Percentiles rank a stretch among this genome's conserved stretches.
These are phyloP conservation scores for Porites rus DNA, from an alignment of 92 coral and sea anemone species.

Conservation along the genomic window DNA sequence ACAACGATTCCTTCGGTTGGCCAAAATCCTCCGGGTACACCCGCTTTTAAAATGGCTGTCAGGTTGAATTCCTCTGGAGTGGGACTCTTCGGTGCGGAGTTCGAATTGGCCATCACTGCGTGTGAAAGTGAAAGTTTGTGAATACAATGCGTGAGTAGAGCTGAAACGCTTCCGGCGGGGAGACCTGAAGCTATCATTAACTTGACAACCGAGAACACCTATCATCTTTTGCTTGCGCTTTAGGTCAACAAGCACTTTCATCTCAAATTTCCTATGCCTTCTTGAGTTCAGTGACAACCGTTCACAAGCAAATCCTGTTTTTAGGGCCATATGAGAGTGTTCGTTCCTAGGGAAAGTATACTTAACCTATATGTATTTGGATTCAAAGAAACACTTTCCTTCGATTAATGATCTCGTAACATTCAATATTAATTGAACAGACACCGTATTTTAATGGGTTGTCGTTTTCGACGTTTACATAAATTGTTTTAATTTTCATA, in stretches of 20 bases:
- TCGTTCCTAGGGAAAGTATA: too few relatives aligned
- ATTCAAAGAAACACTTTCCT: too few relatives aligned
- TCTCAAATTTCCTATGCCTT: slow-evolving; percentile 14
- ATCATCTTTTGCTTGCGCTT: not conserved
- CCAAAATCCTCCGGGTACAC: slow-evolving; percentile 59
- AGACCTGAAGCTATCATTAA: not conserved
- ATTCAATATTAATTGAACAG: too few relatives aligned
- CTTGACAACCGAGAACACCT: not conserved
- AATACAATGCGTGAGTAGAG: not conserved
- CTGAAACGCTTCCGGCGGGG: slow-evolving; percentile 27
- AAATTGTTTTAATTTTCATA: too few relatives aligned
- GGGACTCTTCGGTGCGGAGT: slow-evolving; percentile 15
- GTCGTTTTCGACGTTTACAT: too few relatives aligned
- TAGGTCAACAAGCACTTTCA: slow-evolving; percentile 13
- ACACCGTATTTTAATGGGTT: too few relatives aligned
- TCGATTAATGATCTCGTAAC: too few relatives aligned
- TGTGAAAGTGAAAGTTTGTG: slow-evolving; percentile 13
- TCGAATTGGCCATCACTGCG: slow-evolving; percentile 32
- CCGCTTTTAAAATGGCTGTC: slow-evolving; percentile 31
- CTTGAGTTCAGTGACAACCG: not conserved
- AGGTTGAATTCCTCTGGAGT: slow-evolving; percentile 45
- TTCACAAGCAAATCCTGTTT: too few relatives aligned
- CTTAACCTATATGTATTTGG: too few relatives aligned
- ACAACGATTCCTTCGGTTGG: slow-evolving; percentile 26
- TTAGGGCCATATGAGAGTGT: too few relatives aligned